Base-by-base conservation (phyloP, 2,888 invertebrate species). In the Zelleria hepariella region DNA sequence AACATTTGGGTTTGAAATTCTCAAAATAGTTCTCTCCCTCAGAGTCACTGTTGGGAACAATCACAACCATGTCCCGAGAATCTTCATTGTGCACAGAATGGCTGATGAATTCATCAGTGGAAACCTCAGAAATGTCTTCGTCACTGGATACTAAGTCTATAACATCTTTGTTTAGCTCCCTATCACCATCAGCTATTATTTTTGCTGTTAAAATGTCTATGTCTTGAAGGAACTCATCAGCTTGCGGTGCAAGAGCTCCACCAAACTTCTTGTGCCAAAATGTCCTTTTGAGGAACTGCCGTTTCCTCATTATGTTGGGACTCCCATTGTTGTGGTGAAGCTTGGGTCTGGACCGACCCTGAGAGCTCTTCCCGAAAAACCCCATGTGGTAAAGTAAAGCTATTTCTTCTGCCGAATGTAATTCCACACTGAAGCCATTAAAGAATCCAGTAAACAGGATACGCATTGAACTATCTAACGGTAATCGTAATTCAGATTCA, bases 301-400 rank as follows among this genome's bases (percentile, higher is more conserved):
- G 87, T 63, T 90, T 89, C 60, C 91, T 80, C 67, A 93, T 79
- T 64, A 93, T 84, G 60, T 81, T 76, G 58, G 84, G 90, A 49
- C 73, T 74, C 58, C 63, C 67, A 49, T 82, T 80, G 63, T 69
- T 79, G 67, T 77, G 82, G 27, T 75, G 77, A 63, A 78, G 82
- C 27, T 74, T 78, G 61, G 88, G 92, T 66, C 80, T 85, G 23
- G 91, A 90, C 47, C 92, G 87, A 0, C 94, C 93, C 49, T 89
- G 73, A 6, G 92, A 91, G 1, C 93, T 94, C 82, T 94, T 95
- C 0, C 95, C 95, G 80, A 93, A 95, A 73, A 90, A 93, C 0
- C 95, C 95, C 90, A 92, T 93, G 24, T 92, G 91, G 71, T 93
- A 90, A 15, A 95, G 69, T 5, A 88, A 78, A 63, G 85, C 81